Evolutionary conservation across 2,888 invertebrate genomes (phyloP).

Genomic region (Pheosia gnoma): DNA sequence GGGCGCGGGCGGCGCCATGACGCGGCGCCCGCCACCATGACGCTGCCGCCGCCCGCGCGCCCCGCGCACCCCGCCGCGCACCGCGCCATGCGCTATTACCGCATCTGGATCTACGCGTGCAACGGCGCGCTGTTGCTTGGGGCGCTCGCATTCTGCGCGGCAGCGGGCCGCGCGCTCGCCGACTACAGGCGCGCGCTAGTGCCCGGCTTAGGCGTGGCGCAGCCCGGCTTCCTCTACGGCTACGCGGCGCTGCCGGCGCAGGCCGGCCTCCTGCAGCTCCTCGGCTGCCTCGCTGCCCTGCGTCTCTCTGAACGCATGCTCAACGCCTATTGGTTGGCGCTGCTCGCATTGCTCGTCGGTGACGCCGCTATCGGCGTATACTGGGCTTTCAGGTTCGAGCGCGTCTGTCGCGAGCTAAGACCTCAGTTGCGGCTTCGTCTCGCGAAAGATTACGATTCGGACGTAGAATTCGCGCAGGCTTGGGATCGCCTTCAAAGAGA

Average conservation of each 20-base stretch:
- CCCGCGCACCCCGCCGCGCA: conserved; percentile 82
- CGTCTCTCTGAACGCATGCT: conserved; percentile 91
- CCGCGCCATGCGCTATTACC: conserved; percentile 90
- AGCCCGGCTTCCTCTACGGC: conserved; percentile 93
- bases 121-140: conserved; percentile 93
- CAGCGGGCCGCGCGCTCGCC: conserved; percentile 88
- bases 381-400: conserved; percentile 92
- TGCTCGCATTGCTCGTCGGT: conserved; percentile 91
- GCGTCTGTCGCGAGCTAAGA: conserved; percentile 89
- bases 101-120: conserved; percentile 96
- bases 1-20: conserved; percentile 83
- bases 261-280: conserved; percentile 87
- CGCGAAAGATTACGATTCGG: conserved; percentile 88
- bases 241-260: conserved; percentile 92
- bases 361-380: conserved; percentile 93
- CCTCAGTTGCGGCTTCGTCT: conserved; percentile 86
- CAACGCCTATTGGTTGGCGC: conserved; percentile 92
- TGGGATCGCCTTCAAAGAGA: conserved; percentile 92
- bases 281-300: conserved; percentile 92
- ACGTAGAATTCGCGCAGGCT: conserved; percentile 88
- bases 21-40: conserved; percentile 84
- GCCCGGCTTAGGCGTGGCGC: conserved; percentile 89
- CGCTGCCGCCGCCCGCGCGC: conserved; percentile 84
- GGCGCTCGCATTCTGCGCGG: conserved; percentile 91
- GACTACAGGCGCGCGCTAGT: conserved; percentile 89